Percentiles rank a stretch among this genome's conserved stretches.
Evolutionary conservation across 2,113 vertebrate species (phyloP).

Genomic region (Hyaena hyaena): DNA sequence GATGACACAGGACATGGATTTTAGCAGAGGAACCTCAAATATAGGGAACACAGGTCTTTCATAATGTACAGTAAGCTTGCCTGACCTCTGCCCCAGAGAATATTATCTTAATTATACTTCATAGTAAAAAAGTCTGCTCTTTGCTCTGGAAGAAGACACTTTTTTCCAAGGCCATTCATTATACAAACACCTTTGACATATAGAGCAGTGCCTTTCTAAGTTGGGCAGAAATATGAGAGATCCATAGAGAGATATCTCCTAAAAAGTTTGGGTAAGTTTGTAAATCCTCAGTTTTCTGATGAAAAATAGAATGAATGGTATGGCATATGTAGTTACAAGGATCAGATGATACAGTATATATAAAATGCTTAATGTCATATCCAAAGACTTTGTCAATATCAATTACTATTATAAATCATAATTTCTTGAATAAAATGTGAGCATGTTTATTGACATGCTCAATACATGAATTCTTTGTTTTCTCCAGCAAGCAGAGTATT

Average conservation of each 20-base stretch:
- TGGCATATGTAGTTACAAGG: not conserved
- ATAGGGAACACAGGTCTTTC: not conserved
- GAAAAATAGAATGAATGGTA: not conserved
- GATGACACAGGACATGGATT: not conserved
- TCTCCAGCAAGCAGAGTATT: not conserved
- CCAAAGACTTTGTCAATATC: not conserved
- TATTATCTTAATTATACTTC: not conserved
- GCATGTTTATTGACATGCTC: not conserved
- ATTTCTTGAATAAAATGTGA: not conserved
- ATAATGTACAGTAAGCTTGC: not conserved
- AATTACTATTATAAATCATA: not conserved
- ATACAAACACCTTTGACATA: not conserved
- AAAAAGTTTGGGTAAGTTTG: not conserved
- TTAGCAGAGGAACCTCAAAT: not conserved
- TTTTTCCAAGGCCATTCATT: not conserved
- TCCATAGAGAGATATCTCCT: not conserved
- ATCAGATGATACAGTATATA: not conserved
- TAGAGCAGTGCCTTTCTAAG: not conserved
- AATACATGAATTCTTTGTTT: slow-evolving; percentile 25
- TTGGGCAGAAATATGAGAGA: not conserved
- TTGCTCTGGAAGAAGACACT: not conserved
- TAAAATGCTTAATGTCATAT: not conserved
- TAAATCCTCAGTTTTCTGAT: not conserved
- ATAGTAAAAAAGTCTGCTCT: not conserved
- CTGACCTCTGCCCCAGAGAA: not conserved